Conservation (phyloP, 2,797 vertebrate genomes). For the Poecilia velifera region DNA sequence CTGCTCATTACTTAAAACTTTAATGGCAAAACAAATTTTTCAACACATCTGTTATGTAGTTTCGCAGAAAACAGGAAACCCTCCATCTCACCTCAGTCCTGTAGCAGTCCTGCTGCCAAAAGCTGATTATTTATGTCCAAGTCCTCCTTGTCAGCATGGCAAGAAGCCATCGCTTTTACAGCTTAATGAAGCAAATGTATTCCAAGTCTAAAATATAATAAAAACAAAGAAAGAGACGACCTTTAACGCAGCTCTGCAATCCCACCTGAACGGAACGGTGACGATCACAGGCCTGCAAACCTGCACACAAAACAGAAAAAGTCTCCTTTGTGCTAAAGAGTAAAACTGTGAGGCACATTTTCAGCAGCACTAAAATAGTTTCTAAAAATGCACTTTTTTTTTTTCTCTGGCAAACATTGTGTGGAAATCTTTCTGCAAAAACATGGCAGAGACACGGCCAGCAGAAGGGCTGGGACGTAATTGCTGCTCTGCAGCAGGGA, state of each 20-base stretch:
- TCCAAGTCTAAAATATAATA: conserved; percentile 1
- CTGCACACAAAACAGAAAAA: background rate
- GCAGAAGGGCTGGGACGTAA: conserved; percentile 48
- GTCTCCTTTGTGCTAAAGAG: conserved; percentile 1
- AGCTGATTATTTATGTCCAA: conserved; percentile 7
- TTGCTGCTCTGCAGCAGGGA: conserved; percentile 43
- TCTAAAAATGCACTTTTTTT: conserved; percentile 24
- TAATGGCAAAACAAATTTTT: conserved; percentile 9
- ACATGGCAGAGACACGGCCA: conserved; percentile 16
- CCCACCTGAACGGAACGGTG: conserved; percentile 32
- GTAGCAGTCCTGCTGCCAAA: conserved; percentile 1
- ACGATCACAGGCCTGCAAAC: conserved; percentile 20
- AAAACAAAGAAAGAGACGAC: conserved; percentile 9
- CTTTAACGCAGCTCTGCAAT: conserved; percentile 7
- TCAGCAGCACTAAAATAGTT: conserved; percentile 22
- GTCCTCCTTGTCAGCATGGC: conserved; percentile 6
- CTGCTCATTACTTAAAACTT: conserved; percentile 17
- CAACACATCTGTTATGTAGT: background rate
- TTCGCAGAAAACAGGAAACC: conserved; percentile 16
- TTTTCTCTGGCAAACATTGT: conserved; percentile 18
- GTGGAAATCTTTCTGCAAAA: conserved; percentile 28
- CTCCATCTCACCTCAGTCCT: background rate
- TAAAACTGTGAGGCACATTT: conserved; percentile 16
- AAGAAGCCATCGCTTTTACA: conserved; percentile 13
- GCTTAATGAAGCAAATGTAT: conserved; percentile 16